Evolutionary conservation across 2,113 vertebrate genomes (phyloP), one percentile per base, ranked within the genome.

Genomic region (Pyrgilauda ruficollis): DNA sequence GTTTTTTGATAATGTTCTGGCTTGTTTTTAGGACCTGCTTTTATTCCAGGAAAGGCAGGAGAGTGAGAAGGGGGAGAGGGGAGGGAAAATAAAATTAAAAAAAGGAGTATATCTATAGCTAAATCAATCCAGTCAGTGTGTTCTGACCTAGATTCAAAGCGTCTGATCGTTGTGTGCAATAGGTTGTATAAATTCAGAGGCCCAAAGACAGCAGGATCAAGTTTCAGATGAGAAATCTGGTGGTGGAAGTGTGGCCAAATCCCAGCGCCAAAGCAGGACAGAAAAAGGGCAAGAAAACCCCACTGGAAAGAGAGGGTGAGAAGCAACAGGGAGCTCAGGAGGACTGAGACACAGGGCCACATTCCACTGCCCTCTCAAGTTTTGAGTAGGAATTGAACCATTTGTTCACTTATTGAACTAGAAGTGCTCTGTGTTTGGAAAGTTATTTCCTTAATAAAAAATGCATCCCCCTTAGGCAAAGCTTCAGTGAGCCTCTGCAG

Each of bases 81-180:
- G 74, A 77, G 58, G 80, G 49, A 75, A 96, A 94, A 93, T 67
- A 73, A 88, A 78, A 39, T 66, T 26, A 14, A 41, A 27, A 59
- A 64, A 56, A 91, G 7, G 64, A 90, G 76, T 19, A 43, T 91
- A 91, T 87, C 92, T 86, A 41, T 78, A 68, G 73, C 90, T 97
- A 96, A 97, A 97, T 97, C 96, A 93, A 87, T 93, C 80, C 93
- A 92, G 96, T 89, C 79, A 23, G 31, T 91, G 70, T 87, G 70
- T 95, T 96, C 95, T 96, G 97, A 97, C 96, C 96, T 97, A 97
- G 94, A 96, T 97, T 97, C 69, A 24, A 75, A 92, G 86, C 50
- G 81, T 77, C 90, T 84, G 79, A 91, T 95, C 96, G n/a, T 90
- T 91, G 87, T 56, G 30, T 84, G 87, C 81, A 91, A 87, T 94